Conservation (phyloP, 2,113 vertebrate species). For the Peromyscus polionotus region DNA sequence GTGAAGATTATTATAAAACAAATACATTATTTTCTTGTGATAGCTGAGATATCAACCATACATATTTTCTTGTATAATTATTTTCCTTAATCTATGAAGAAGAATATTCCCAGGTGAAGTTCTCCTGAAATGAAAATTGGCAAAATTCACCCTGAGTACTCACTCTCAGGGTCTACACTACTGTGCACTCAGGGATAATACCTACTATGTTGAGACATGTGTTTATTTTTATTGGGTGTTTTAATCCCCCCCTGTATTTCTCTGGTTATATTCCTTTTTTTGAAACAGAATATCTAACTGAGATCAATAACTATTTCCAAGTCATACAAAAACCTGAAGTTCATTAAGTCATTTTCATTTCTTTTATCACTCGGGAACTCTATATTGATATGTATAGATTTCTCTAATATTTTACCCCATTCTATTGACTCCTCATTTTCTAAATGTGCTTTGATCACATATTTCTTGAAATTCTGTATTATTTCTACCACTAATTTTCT, state of each 20-base stretch:
- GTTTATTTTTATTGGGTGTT: background rate
- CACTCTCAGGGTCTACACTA: background rate
- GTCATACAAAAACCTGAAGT: background rate
- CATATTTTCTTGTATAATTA: background rate
- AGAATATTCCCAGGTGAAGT: rapidly evolving
- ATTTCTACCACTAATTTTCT: background rate
- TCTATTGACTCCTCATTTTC: background rate
- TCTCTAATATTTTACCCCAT: background rate
- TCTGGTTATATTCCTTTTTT: background rate
- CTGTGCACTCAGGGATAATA: background rate
- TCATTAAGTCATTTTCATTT: background rate
- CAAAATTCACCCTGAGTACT: background rate
- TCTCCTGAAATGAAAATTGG: too few relatives aligned
- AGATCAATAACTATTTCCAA: background rate
- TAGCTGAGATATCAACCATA: background rate
- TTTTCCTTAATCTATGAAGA: background rate
- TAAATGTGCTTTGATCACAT: background rate
- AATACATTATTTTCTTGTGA: background rate
- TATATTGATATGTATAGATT: background rate
- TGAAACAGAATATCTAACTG: background rate
- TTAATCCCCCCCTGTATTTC: rapidly evolving
- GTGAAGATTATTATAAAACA: background rate
- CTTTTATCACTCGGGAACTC: background rate
- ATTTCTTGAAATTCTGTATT: background rate
- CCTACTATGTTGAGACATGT: too few relatives aligned